Percentiles rank a stretch among this genome's conserved stretches.
These are phyloP conservation scores for Cheiracanthium punctorium DNA, from an alignment of 2,888 invertebrate genomes.

Conservation along the genomic window DNA sequence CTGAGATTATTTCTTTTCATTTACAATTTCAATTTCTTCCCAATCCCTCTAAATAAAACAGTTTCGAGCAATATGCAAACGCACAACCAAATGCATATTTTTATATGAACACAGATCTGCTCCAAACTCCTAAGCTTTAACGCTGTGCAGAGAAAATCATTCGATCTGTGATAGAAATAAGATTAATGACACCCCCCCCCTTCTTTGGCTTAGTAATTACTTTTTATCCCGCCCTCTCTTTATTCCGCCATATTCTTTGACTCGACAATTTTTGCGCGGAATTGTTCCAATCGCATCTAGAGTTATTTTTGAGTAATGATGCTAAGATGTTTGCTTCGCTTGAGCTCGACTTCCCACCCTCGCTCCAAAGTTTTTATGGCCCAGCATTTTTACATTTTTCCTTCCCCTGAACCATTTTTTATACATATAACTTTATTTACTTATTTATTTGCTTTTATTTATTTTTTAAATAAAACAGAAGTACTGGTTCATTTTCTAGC, in stretches of 20 bases:
- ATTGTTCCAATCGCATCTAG: conserved; percentile 52
- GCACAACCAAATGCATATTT: conserved; percentile 32
- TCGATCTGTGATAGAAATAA: conserved; percentile 62
- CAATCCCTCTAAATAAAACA: conserved; percentile 30
- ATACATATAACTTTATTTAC: no score
- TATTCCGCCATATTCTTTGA: conserved; percentile 8
- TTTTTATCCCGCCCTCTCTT: conserved; percentile 53
- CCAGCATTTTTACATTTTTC: not conserved
- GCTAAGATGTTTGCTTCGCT: conserved; percentile 18
- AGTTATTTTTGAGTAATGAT: conserved; percentile 63
- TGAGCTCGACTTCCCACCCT: not conserved
- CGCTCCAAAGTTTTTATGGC: not conserved
- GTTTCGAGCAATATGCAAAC: conserved; percentile 31
- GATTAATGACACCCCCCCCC: conserved; percentile 48
- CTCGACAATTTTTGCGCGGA: conserved; percentile 33
- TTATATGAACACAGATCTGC: conserved; percentile 33
- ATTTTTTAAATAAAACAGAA: conserved; percentile 23
- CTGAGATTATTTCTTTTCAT: no score
- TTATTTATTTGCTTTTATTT: no score
- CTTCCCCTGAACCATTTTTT: not conserved
- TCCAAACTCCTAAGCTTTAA: not conserved
- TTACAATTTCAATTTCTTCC: no score
- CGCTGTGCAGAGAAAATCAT: conserved; percentile 24
- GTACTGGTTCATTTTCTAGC: not conserved
- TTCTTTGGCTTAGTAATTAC: conserved; percentile 54